A percentile compares a stretch with the other conserved stretches of the same genome.
phyloP scores from a whole-genome alignment of 2,888 invertebrate genomes.

The Crocallis elinguaria region DNA sequence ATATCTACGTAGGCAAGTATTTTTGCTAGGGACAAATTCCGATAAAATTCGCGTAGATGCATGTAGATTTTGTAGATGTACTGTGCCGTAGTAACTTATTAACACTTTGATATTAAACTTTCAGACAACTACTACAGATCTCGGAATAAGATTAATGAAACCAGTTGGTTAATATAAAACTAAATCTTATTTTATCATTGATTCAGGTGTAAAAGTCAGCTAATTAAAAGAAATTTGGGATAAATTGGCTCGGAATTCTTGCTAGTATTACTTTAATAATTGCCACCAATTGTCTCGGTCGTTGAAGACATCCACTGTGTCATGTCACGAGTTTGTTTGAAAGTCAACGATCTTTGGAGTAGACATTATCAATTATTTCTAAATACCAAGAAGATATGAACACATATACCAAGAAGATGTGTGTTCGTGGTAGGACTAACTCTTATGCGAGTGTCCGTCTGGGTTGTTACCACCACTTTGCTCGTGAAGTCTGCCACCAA shows the following conservation, averaged over 20 bases:
- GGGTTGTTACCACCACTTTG: too few species aligned
- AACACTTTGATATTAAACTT: neutral
- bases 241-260: slow-evolving; percentile 17
- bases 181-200: neutral
- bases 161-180: too few species aligned
- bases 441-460: too few species aligned
- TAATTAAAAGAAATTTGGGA: slow-evolving; percentile 9
- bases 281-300: slow-evolving; percentile 48
- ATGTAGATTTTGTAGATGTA: too few species aligned
- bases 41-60: neutral
- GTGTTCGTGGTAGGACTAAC: too few species aligned
- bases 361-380: neutral
- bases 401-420: too few species aligned
- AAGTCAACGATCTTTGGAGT: slow-evolving; percentile 36
- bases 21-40: slow-evolving; percentile 8
- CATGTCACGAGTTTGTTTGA: slow-evolving; percentile 36
- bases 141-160: neutral
- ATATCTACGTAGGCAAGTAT: too few species aligned
- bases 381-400: too few species aligned
- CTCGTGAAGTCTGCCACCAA: too few species aligned
- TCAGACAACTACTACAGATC: neutral
- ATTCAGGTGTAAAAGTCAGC: neutral
- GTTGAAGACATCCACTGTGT: slow-evolving; percentile 39
- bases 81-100: too few species aligned
- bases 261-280: slow-evolving; percentile 45